These are phyloP conservation scores for Nesogale talazaci DNA, from an alignment of 2,113 vertebrate species.

Conservation along the genomic window DNA sequence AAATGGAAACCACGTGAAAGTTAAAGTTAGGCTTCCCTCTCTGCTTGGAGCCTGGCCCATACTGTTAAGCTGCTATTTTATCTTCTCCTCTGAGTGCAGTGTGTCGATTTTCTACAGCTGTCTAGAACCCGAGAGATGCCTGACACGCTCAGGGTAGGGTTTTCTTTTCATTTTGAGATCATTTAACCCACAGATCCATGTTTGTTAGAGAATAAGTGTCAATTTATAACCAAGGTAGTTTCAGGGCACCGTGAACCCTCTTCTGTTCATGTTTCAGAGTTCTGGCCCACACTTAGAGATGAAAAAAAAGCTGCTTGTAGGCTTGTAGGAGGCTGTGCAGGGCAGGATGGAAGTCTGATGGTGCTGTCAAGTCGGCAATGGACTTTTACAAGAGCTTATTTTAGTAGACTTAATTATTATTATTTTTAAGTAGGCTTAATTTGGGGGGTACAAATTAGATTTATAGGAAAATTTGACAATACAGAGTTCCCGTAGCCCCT, in stretches of 20 bases:
- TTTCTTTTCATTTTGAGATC: background rate
- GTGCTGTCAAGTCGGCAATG: no score
- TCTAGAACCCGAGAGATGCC: background rate
- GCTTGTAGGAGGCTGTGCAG: background rate
- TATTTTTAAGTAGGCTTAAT: no score
- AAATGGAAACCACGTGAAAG: background rate
- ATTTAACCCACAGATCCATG: background rate
- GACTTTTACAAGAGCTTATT: no score
- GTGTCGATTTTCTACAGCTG: background rate
- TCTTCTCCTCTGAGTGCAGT: background rate
- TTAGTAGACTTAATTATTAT: no score
- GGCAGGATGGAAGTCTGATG: no score
- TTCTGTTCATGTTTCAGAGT: background rate
- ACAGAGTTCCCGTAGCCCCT: no score
- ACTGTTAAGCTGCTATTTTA: background rate
- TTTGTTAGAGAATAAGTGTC: conserved; percentile 7
- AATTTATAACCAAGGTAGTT: background rate
- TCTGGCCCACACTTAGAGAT: background rate
- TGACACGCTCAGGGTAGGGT: fast-evolving
- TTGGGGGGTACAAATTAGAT: no score
- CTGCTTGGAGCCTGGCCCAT: background rate
- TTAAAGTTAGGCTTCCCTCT: background rate
- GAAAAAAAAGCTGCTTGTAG: background rate
- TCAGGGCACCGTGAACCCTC: background rate
- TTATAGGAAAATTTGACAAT: no score